These are phyloP conservation scores for Paratilapia polleni DNA, from an alignment of 2,113 vertebrate genomes.

Conservation along the genomic window DNA sequence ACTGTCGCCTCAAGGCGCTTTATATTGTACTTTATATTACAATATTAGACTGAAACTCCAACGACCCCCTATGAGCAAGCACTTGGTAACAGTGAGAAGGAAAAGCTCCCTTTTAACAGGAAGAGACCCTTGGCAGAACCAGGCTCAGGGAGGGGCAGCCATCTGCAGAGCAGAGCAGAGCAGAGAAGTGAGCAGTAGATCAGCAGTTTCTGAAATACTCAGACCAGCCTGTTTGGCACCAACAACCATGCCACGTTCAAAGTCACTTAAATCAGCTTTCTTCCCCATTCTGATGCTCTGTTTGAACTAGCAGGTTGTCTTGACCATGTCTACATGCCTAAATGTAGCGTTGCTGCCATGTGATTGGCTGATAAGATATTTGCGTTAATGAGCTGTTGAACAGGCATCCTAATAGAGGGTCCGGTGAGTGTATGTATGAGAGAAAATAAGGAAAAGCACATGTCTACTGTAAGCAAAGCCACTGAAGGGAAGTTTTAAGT, in stretches of 20 bases:
- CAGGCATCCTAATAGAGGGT: no score
- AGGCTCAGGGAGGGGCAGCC: no score
- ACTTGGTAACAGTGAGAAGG: no score
- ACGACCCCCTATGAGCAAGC: no score
- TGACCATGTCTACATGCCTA: background rate
- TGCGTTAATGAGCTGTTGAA: background rate
- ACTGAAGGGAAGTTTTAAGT: background rate
- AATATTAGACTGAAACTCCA: no score
- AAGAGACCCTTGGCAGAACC: no score
- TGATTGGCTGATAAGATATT: background rate
- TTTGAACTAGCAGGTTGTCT: background rate
- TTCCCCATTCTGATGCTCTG: background rate
- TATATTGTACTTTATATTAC: no score
- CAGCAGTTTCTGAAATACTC: background rate
- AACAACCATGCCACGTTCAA: background rate
- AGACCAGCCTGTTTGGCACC: fast-evolving
- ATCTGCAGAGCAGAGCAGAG: no score
- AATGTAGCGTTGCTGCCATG: background rate
- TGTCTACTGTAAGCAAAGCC: background rate
- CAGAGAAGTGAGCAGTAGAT: no score
- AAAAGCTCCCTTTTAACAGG: no score
- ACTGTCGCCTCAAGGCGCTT: no score
- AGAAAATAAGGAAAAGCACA: background rate
- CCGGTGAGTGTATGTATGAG: background rate
- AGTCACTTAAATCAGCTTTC: no score